Conservation (phyloP, 2,888 invertebrate species). For the Euzophera pinguis region DNA sequence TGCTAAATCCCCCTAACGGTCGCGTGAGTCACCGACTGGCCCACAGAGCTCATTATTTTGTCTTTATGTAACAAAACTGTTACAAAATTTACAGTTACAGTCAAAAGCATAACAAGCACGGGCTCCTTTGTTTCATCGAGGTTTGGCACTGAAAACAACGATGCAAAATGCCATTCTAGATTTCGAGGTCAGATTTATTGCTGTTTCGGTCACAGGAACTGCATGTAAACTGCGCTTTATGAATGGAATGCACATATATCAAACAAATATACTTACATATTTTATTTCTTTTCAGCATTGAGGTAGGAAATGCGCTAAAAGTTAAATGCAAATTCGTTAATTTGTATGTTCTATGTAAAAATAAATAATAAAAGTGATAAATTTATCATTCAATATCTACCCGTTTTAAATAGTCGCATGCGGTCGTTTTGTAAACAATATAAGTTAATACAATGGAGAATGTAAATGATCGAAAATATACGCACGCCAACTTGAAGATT, state of each 20-base stretch:
- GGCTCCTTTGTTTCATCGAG: constrained; percentile 47
- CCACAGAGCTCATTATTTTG: constrained; percentile 36
- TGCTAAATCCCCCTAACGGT: constrained; percentile 45
- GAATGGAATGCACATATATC: constrained; percentile 10
- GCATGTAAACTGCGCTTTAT: constrained; percentile 24
- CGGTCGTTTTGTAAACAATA: constrained; percentile 22
- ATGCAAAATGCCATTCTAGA: constrained; percentile 36
- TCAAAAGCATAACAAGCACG: constrained; percentile 43
- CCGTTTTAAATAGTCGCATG: constrained; percentile 20
- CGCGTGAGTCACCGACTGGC: constrained; percentile 44
- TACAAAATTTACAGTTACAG: constrained; percentile 62
- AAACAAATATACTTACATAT: not conserved
- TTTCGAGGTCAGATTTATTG: constrained; percentile 46
- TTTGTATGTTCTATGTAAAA: no score
- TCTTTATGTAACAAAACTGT: constrained; percentile 67
- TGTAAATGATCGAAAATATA: constrained; percentile 18
- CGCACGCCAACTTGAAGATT: constrained; percentile 3
- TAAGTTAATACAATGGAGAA: constrained; percentile 25
- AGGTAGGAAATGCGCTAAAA: no score
- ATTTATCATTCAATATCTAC: constrained; percentile 8
- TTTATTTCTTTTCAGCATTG: not conserved
- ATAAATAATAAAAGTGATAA: no score
- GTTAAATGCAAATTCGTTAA: no score
- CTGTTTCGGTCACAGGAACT: constrained; percentile 31
- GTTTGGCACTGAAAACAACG: constrained; percentile 44